These are phyloP conservation scores for Noctua fimbriata DNA, from an alignment of 2,888 invertebrate species.

Conservation along the genomic window DNA sequence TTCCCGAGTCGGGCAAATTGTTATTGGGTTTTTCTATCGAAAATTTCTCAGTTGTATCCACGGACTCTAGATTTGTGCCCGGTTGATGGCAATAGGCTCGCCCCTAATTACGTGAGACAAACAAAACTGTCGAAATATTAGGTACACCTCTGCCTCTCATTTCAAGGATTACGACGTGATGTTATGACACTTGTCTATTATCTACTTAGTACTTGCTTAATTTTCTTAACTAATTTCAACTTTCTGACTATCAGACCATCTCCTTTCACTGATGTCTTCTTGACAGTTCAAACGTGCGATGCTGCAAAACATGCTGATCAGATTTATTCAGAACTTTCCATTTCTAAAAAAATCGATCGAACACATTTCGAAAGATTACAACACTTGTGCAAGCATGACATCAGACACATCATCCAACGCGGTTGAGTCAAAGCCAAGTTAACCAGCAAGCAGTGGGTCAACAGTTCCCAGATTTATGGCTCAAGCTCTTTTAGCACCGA, in stretches of 20 bases:
- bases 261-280: not conserved
- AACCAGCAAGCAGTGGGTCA: slow-evolving; percentile 41
- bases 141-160: no score
- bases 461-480: slow-evolving; percentile 42
- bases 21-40: no score
- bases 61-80: no score
- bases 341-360: not conserved
- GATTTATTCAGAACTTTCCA: not conserved
- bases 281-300: not conserved
- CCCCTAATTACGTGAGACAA: no score
- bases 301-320: not conserved
- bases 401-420: slow-evolving; percentile 13
- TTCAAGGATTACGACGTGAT: no score
- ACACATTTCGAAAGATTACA: not conserved
- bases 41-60: no score
- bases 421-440: slow-evolving; percentile 35
- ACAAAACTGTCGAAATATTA: no score
- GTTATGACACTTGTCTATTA: not conserved
- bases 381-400: slow-evolving; percentile 10
- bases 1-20: no score
- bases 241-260: not conserved
- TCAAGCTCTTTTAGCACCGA: slow-evolving; percentile 18
- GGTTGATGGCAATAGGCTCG: no score
- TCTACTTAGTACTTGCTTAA: not conserved
- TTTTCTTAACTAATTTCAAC: not conserved